phyloP scores from a whole-genome alignment of 2,888 invertebrate species.

The Liopterus haemorrhoidalis region DNA sequence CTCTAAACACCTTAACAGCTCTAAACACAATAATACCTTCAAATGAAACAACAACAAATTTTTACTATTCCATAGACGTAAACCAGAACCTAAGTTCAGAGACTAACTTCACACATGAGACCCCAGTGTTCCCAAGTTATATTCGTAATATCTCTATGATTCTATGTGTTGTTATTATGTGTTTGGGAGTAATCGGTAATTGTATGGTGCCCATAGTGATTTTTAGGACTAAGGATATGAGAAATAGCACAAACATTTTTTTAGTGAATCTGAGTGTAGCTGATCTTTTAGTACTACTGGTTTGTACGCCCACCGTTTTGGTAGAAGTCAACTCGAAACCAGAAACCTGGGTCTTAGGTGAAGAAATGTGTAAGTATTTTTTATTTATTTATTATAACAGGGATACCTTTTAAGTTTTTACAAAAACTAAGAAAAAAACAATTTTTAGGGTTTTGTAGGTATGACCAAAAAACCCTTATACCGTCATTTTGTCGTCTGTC shows the following conservation, averaged over 20 bases:
- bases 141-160: conserved; percentile 83
- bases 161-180: conserved; percentile 81
- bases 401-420: too few relatives aligned
- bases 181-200: conserved; percentile 86
- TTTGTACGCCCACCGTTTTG: conserved; percentile 88
- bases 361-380: conserved; percentile 82
- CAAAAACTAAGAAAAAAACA: too few relatives aligned
- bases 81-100: conserved; percentile 19
- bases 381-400: conserved; percentile 11
- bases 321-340: conserved; percentile 90
- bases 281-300: conserved; percentile 82
- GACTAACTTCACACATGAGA: conserved; percentile 36
- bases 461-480: too few relatives aligned
- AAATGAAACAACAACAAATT: conserved; percentile 7
- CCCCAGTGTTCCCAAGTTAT: conserved; percentile 66
- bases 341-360: conserved; percentile 88
- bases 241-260: conserved; percentile 92
- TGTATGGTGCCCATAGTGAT: conserved; percentile 91
- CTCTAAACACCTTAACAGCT: conserved; percentile 24
- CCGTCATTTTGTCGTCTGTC: too few relatives aligned
- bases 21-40: conserved; percentile 8
- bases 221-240: conserved; percentile 85
- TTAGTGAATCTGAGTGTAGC: conserved; percentile 89
- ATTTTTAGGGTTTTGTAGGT: too few relatives aligned
- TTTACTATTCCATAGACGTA: conserved; percentile 9